Evolutionary conservation across 1,140 invertebrate species (phyloP).

Genomic region (Drosophila jambulina): DNA sequence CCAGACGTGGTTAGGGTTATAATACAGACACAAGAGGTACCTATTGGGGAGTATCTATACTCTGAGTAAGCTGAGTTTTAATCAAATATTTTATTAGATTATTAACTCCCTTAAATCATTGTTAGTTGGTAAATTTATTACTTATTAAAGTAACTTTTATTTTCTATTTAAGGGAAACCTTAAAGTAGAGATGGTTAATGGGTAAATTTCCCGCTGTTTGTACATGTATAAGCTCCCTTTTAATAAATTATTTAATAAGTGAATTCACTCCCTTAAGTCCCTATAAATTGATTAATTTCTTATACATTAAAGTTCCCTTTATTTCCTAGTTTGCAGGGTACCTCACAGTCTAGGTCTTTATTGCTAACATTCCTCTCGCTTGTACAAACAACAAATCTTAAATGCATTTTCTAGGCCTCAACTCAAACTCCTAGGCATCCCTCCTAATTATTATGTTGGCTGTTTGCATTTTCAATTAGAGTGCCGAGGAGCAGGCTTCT

Average conservation of each 20-base stretch:
- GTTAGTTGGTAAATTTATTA: neutral
- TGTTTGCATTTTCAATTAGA: conserved; percentile 82
- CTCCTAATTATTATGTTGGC: conserved; percentile 35
- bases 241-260: neutral
- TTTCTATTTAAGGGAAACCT: fast-evolving
- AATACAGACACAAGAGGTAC: neutral
- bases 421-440: neutral
- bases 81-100: too few species aligned
- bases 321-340: neutral
- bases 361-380: neutral
- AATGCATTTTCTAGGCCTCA: conserved; percentile 18
- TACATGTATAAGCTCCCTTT: too few species aligned
- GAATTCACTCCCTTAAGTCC: neutral
- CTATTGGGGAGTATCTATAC: neutral
- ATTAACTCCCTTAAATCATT: too few species aligned
- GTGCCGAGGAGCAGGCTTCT: conserved; percentile 26
- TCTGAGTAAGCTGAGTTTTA: too few species aligned
- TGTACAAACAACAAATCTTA: conserved; percentile 6
- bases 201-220: too few species aligned
- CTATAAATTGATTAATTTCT: neutral
- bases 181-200: too few species aligned
- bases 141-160: neutral
- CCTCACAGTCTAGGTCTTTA: neutral
- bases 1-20: conserved; percentile 24
- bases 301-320: neutral